Base-by-base conservation (phyloP, 1,140 invertebrate genomes). In the Euwallacea fornicatus region DNA sequence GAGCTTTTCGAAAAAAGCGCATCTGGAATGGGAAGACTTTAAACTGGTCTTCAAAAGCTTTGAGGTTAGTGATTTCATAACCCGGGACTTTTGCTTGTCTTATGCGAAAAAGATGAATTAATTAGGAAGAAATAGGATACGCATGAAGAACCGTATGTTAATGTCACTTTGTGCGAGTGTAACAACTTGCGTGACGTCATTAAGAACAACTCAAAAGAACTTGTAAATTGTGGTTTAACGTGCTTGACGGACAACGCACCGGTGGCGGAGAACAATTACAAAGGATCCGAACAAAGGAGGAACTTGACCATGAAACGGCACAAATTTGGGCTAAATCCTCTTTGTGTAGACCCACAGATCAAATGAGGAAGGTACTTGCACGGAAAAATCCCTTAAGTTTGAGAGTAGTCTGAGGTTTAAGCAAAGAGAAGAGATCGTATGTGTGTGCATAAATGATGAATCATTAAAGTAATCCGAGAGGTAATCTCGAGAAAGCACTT, bases 251-350 rank as follows among this genome's bases (percentile, higher is more conserved):
- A 55, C 63, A 65, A 65, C 43, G 61, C 44, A 44, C 44, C 41
- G 55, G 55, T 61, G 42, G 59, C 42, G 16, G 42, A 10, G 61
- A 63, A 63, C 42, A 61, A 61, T 7, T 42, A 61, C 54, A 56
- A 56, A 21, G 16, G 53, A 44, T 8, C 53, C 33, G 42, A 66
- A 66, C 65, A 66, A 66, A 66, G 41, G 16, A 65, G n/a, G 65
- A 66, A 66, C 65, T 66, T 66, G 65, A 66, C 65, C 65, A 43
- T 66, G 65, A 66, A 66, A 66, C 65, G 11, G 21, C 42, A 53
- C 33, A 53, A 42, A 63, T 47, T 63, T 63, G 43, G 61, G 46
- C 46, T 50, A 50, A 50, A 11, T 13, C 13, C 9, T 50, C 46
- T 50, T 50, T 50, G 46, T 50, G 21, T 33, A 33, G 21, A 33